Evolutionary conservation across 2,113 vertebrate species (phyloP).

Genomic region (Platycercus adscitus): DNA sequence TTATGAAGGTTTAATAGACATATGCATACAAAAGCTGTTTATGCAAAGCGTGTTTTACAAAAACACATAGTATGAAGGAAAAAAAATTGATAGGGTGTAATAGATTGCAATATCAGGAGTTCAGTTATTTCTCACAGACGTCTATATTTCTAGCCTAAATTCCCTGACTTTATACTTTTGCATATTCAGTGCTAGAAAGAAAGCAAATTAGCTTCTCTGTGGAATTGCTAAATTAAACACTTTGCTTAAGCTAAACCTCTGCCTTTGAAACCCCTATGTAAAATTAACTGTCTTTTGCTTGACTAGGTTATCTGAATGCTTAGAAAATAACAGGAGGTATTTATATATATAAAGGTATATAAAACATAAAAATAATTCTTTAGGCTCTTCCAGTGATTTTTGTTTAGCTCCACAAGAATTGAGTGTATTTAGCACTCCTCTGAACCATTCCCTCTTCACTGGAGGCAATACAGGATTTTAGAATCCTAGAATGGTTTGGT

Average conservation of each 20-base stretch:
- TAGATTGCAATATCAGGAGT: background rate
- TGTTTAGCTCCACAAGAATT: background rate
- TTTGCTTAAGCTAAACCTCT: background rate
- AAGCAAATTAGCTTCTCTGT: background rate
- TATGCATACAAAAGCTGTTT: background rate
- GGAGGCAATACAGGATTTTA: background rate
- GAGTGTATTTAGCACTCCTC: background rate
- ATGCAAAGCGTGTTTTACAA: background rate
- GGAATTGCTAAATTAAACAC: background rate
- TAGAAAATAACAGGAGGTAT: background rate
- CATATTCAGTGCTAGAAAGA: background rate
- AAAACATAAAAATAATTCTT: background rate
- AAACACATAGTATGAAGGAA: background rate
- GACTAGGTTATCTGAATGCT: background rate
- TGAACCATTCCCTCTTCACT: background rate
- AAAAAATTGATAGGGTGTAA: background rate
- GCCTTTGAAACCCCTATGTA: background rate
- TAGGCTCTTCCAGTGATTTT: background rate
- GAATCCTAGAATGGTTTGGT: background rate
- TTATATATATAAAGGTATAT: too few species aligned
- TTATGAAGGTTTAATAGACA: background rate
- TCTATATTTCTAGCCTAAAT: background rate
- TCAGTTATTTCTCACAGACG: background rate
- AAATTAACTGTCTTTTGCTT: background rate
- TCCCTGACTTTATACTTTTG: background rate